Evolutionary conservation across 2,113 vertebrate genomes (phyloP), one percentile per base, ranked within the genome.

Genomic region (Oreochromis spilurus): DNA sequence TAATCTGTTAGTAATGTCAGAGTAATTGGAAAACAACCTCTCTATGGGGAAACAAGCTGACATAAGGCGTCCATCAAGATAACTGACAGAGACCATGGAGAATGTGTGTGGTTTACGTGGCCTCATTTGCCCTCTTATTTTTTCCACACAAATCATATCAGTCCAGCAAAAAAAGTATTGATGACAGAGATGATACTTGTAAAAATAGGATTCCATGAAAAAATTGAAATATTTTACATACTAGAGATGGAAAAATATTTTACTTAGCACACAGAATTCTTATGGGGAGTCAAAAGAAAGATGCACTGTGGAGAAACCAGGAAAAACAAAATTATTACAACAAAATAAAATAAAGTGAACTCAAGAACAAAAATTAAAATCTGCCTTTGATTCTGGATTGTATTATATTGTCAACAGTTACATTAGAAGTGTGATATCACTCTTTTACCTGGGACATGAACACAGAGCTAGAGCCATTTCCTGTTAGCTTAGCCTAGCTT

Each of bases 1-100:
- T 86, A 86, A 43, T 84, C 57, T 50, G 14, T 80, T 48, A 62
- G 45, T 87, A 87, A 89, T 88, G 75, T 55, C 36, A 34, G 43
- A 55, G 81, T 83, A 88, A 91, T 82, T 84, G 77, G 70, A 85
- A 89, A 87, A 77, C 55, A 87, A 55, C 9, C 7, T 86, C 75
- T 86, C 83, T 88, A 36, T 53, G 55, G 83, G 84, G 86, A 19
- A 87, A 38, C 40, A 70, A 45, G 72, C 52, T 86, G 57, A 89
- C 8, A 43, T 75, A 57, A 72, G n/a, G 16, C 11, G 16, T 36
- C 11, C 34, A 83, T 67, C 57, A 83, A 88, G 48, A 62, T 75
- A 77, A 77, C 43, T 75, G 40, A 75, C 40, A 8, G 79, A 62
- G 36, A 57, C 60, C n/a, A 24, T 58, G 70, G 62, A 88, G 55